Percentiles rank a stretch among this genome's conserved stretches.
phyloP scores from a whole-genome alignment of 1,140 invertebrate genomes.

The Hycleus cichorii region DNA sequence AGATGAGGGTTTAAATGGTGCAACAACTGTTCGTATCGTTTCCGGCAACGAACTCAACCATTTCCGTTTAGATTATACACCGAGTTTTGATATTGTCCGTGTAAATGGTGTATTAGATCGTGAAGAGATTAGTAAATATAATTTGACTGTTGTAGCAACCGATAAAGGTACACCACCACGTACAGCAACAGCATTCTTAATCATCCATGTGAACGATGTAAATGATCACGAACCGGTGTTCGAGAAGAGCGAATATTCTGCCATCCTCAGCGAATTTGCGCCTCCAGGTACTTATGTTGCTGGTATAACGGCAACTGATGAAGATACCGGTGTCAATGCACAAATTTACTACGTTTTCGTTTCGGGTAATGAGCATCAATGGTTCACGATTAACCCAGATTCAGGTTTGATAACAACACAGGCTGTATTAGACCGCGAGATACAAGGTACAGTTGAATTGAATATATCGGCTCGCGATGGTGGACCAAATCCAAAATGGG shows the following conservation, averaged over 20 bases:
- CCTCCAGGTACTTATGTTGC: constrained; percentile 82
- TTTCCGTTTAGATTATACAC: constrained; percentile 77
- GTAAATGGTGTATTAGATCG: constrained; percentile 87
- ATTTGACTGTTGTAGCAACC: constrained; percentile 82
- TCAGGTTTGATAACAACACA: constrained; percentile 83
- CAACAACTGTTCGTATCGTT: constrained; percentile 74
- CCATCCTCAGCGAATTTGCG: constrained; percentile 77
- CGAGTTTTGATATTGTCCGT: constrained; percentile 81
- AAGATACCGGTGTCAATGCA: constrained; percentile 84
- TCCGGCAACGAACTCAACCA: constrained; percentile 86
- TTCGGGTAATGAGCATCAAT: constrained; percentile 76
- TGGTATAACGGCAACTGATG: constrained; percentile 82
- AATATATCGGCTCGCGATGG: constrained; percentile 80
- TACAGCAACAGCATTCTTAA: constrained; percentile 76
- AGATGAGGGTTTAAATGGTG: constrained; percentile 85
- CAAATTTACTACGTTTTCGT: constrained; percentile 82
- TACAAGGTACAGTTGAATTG: constrained; percentile 72
- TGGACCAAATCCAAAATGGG: constrained; percentile 85
- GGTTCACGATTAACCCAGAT: constrained; percentile 77
- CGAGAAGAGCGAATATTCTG: constrained; percentile 85
- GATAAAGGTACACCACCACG: constrained; percentile 81
- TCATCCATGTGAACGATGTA: constrained; percentile 89
- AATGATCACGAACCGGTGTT: constrained; percentile 94
- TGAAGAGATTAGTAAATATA: constrained; percentile 87
- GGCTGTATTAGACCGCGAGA: constrained; percentile 74